phyloP scores from a whole-genome alignment of 2,113 vertebrate genomes.

The Pseudolaguvia tuberculata region DNA sequence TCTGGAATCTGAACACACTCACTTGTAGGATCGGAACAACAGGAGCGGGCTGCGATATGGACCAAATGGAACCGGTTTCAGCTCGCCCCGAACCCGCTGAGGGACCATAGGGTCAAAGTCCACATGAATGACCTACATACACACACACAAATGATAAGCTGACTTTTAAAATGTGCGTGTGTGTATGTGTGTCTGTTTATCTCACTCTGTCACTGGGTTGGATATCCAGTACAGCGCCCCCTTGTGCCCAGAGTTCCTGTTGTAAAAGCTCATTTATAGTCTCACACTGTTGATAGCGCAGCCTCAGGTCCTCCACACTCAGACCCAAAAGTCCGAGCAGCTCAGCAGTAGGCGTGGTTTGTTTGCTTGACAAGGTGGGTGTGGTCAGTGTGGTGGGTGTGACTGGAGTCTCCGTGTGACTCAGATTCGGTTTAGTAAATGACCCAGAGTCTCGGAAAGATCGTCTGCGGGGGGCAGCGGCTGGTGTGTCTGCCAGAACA shows the following conservation, averaged over 20 bases:
- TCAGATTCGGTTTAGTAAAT: conserved; percentile 91
- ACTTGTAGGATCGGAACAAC: conserved; percentile 94
- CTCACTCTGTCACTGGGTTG: conserved; percentile 62
- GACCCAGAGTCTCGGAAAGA: conserved; percentile 84
- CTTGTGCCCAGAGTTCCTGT: conserved; percentile 55
- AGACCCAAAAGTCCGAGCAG: conserved; percentile 76
- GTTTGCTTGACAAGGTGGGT: conserved; percentile 65
- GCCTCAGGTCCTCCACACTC: conserved; percentile 80
- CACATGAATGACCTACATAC: conserved; percentile 70
- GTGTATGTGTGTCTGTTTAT: not conserved
- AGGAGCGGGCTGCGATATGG: conserved; percentile 88
- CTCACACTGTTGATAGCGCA: conserved; percentile 70
- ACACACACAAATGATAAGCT: not conserved
- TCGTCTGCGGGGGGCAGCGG: conserved; percentile 65
- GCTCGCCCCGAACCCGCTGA: conserved; percentile 65
- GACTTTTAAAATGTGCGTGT: not conserved
- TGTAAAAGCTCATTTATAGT: conserved; percentile 76
- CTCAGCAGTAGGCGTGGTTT: conserved; percentile 69
- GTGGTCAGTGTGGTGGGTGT: conserved; percentile 26
- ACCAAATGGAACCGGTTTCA: conserved; percentile 75
- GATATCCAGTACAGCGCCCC: conserved; percentile 56
- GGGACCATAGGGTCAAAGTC: conserved; percentile 70
- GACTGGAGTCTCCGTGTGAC: conserved; percentile 61
- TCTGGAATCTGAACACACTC: not conserved
- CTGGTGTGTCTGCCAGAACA: conserved; percentile 47